Base-by-base conservation (phyloP, 2,888 invertebrate species). In the Euclidia mi region DNA sequence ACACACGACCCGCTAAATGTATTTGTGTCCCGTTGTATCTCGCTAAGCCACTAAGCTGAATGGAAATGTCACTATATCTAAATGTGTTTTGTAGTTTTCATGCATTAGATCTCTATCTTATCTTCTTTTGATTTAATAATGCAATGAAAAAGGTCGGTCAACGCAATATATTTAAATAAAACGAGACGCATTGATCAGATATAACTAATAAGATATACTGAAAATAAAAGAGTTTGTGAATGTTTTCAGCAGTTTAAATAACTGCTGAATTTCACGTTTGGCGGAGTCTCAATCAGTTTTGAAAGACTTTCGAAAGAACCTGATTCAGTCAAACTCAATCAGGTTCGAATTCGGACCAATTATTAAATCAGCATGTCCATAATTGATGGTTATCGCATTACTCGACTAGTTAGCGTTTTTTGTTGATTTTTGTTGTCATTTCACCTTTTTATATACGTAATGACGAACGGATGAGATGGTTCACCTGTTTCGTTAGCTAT, bases 321-420 rank as follows among this genome's bases (percentile, higher is more conserved):
- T n/a, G n/a, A n/a, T n/a, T n/a, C n/a, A n/a, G n/a, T n/a, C n/a
- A n/a, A n/a, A n/a, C n/a, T n/a, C 85, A 88, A 88, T 88, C 84
- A 85, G 84, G 74, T 79, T 78, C 71, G 78, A 72, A 81, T 82
- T 81, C 77, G 76, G 79, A 74, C 79, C 85, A 85, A 85, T 87
- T 83, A 85, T 87, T 85, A 80, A 84, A 85, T 88, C 85, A 82
- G 82, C 81, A 83, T 82, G 79, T 77, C 76, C 82, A 82, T 85
- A 88, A 88, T 88, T 85, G 80, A 88, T 82, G 82, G 85, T 85
- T 86, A 87, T 87, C 81, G 79, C 65, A 79, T 88, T 85, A 84
- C 76, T 71, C 71, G 71, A 80, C 84, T 87, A 88, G 85, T 88
- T 88, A 86, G 75, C 71, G 78, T 71, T 63, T 69, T 58, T 73